Evolutionary conservation across 1,140 invertebrate genomes (phyloP), one percentile per base, ranked within the genome.

Genomic region (Pectinophora gossypiella): DNA sequence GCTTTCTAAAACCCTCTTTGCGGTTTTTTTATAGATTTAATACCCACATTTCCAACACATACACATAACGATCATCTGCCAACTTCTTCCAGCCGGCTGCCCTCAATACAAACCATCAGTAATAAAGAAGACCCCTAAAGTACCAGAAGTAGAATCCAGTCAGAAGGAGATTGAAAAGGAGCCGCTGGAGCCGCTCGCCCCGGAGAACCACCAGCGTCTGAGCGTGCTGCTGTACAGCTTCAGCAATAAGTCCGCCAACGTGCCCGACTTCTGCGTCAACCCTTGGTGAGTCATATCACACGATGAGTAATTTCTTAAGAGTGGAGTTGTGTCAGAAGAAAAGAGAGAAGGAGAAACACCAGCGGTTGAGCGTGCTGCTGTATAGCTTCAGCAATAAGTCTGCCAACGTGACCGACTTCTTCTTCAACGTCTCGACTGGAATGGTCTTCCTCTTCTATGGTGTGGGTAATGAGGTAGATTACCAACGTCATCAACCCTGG

Each of bases 151-250:
- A 27, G 76, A 72, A 9, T 45, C 54, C 12, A 49, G 20, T 15
- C 54, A 53, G 32, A 68, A 71, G 43, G 58, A 51, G 35, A 22
- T 21, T 0, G 59, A 58, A 0, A 46, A 46, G 1, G 73, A 74
- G 18, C 59, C 64, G 0, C 70, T 91, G 6, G 97, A 99, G 83
- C 95, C 96, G 18, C 85, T 99, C 1, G 94, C 97, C 75, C 94
- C 95, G 0, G 90, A 90, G 42, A 94, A 94, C 80, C 98, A 99
- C 85, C 98, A 99, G 88, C 87, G 92, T 32, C 82, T 99, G 6
- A 92, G 95, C 4, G 93, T 99, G 20, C 87, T 99, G 20, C 97
- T 99, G 75, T 98, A 96, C 72, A 98, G 96, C 78, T 98, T 95
- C 72, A 94, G 95, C 50, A 91, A 91, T 56, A 92, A 92, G 38